Base-by-base conservation (phyloP, 2,888 invertebrate species). In the Drosophila fulvimacula region DNA sequence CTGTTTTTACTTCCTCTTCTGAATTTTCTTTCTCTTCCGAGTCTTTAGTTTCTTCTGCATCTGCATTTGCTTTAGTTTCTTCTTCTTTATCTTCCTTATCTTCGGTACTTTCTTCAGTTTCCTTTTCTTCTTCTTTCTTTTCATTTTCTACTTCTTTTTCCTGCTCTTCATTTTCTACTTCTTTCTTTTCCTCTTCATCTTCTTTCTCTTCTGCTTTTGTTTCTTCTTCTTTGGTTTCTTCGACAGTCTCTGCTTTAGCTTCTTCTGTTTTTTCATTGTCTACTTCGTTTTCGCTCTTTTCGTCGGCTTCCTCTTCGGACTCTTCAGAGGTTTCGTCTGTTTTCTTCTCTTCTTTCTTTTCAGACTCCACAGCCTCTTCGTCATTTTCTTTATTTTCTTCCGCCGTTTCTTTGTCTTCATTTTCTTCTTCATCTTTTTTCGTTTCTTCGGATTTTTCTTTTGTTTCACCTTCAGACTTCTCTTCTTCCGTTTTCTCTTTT, bases 381-480 rank as follows among this genome's bases (percentile, higher is more conserved):
- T 42, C 10, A n/a, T n/a, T n/a, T n/a, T n/a, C n/a, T n/a, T n/a
- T n/a, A n/a, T 30, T 63, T 11, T 67, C 51, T 24, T 39, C 13
- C 5, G 46, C 49, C 9, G 44, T 19, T 34, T 48, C 57, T 9
- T 52, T 32, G 13, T 46, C 38, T 30, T 32, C 21, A 11, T 21
- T 42, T 30, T 56, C 56, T 21, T 62, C 52, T 51, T 61, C 69
- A 15, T 48, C 21, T 15, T 75, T 71, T 49, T 64, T 19, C 48
- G 41, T 68, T 46, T n/a, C 60, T 42, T 56, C 56, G 2, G 21
- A 6, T 11, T 32, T 63, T n/a, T 59, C 30, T n/a, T 62, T 55
- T 21, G 73, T 52, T 49, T 58, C 65, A 11, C 11, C 17, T 52
- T 38, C 36, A n/a, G n/a, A n/a, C n/a, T 17, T 36, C 17, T n/a